Percentiles rank a stretch among this genome's conserved stretches.
Evolutionary conservation across 2,797 vertebrate genomes (phyloP).

Genomic region (Crotalus adamanteus): DNA sequence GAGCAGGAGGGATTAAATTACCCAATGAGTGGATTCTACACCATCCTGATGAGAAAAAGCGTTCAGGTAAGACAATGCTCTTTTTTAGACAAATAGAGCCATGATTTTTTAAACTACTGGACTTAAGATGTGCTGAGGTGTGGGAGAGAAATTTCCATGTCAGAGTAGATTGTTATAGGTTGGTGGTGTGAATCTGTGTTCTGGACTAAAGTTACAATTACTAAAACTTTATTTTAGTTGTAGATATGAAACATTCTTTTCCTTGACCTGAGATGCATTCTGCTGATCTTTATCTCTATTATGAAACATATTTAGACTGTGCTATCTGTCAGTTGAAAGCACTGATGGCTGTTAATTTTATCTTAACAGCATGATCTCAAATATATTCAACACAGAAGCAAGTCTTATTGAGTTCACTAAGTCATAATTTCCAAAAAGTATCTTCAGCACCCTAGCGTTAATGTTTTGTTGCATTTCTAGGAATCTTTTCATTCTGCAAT

Average conservation of each 20-base stretch:
- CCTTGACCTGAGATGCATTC: not conserved
- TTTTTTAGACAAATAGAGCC: not conserved
- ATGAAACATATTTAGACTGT: not conserved
- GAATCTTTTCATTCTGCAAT: constrained; percentile 23
- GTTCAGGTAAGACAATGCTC: too few relatives aligned
- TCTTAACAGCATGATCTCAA: not conserved
- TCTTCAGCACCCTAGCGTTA: not conserved
- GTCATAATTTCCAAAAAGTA: not conserved
- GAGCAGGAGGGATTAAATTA: too few relatives aligned
- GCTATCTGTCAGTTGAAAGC: too few relatives aligned
- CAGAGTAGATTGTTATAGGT: not conserved
- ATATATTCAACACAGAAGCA: not conserved
- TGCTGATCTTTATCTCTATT: not conserved
- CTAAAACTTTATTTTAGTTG: not conserved
- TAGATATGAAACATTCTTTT: not conserved
- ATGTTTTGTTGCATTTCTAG: constrained; percentile 22
- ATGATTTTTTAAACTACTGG: not conserved
- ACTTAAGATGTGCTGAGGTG: not conserved
- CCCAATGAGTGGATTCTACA: too few relatives aligned
- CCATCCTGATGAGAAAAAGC: too few relatives aligned
- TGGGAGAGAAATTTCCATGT: not conserved
- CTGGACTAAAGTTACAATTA: not conserved
- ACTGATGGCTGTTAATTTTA: not conserved
- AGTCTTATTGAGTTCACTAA: not conserved
- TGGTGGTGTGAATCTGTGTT: not conserved